Conservation (phyloP, 2,113 vertebrate species). For the Pseudonaja textilis region DNA sequence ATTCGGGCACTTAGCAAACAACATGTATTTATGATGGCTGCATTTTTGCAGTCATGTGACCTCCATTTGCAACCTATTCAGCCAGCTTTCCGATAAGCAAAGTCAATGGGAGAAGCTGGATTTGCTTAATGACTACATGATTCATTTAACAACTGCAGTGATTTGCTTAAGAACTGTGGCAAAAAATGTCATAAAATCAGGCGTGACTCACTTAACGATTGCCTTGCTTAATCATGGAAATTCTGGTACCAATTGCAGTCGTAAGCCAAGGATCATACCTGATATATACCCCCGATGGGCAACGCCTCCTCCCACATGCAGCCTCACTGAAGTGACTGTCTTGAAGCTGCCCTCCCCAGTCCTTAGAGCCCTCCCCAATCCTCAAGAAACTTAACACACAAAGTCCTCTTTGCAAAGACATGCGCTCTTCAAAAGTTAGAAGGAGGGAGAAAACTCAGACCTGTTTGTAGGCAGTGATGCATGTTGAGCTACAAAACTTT, state of each 20-base stretch:
- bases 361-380: background rate
- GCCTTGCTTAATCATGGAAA: background rate
- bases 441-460: slow-evolving; percentile 54
- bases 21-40: background rate
- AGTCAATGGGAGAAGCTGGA: background rate
- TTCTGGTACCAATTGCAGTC: background rate
- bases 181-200: background rate
- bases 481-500: slow-evolving; percentile 85
- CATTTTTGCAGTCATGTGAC: background rate
- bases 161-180: background rate
- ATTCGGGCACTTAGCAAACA: background rate
- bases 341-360: too few relatives aligned
- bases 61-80: background rate
- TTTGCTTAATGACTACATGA: background rate
- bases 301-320: background rate
- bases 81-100: background rate
- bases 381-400: background rate
- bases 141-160: background rate
- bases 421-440: background rate
- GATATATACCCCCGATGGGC: too few relatives aligned
- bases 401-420: background rate
- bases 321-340: background rate
- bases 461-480: slow-evolving; percentile 85
- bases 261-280: background rate
- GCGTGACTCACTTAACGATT: background rate